Evolutionary conservation across 2,888 invertebrate species (phyloP), one percentile per base, ranked within the genome.

Genomic region (Lycophotia porphyrea): DNA sequence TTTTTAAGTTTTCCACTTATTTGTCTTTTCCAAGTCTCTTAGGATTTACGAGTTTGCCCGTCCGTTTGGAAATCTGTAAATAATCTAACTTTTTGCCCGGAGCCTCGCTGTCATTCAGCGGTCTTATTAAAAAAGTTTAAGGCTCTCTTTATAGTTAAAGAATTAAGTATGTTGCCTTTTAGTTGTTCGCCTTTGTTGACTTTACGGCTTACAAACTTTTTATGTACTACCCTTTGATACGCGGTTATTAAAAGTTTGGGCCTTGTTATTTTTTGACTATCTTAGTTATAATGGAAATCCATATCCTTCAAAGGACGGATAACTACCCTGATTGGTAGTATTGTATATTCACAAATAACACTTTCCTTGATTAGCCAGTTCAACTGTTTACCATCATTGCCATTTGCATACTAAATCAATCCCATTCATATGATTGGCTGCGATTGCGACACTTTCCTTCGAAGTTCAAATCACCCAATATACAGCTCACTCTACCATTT

Each of bases 61-160:
- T 74, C 74, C 80, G 78, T 82, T 85, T 78, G 80, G 80, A 85
- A 88, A 88, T 86, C 78, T 80, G 85, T 87, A 89, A 87, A 88
- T 88, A 87, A 87, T 76, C 74, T 58, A 84, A 81, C 77, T 80
- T 85, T 82, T 76, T 68, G 73, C 42, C 27, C 49, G 42, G 27
- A 66, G 69, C 69, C 68, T 61, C 49, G 66, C 74, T 83, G 84
- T 84, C 84, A 82, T 83, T 81, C 71, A 73, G 76, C 74, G 76
- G 85, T 81, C 82, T 90, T 89, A 90, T 90, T 90, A 90, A 90
- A 90, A 90, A 90, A 90, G 86, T 90, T 89, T 65, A 80, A 80
- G 77, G 52, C 74, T 76, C 72, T 75, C 76, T 60, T 75, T 75
- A 83, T 84, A 85, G 82, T 88, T 77, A 74, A 75, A 72, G 78